Base-by-base conservation (phyloP, 2,888 invertebrate species). In the Melieria omissa region DNA sequence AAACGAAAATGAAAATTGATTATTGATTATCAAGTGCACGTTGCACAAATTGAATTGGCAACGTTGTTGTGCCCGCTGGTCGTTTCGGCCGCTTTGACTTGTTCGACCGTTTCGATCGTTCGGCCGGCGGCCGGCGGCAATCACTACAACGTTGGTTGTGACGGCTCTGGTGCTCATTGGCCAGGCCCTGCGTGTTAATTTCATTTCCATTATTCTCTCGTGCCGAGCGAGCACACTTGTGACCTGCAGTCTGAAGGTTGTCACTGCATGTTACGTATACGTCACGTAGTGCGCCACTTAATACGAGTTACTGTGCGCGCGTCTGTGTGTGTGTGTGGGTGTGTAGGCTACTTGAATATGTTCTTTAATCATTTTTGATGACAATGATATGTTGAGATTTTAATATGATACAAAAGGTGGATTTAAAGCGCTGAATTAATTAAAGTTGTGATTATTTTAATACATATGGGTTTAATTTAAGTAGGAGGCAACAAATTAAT, bases 1-100 rank as follows among this genome's bases (percentile, higher is more conserved):
- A 16, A 62, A 62, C 52, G 63, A 63, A 71, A 72, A 74, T 68
- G 75, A 76, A 78, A 78, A 76, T 75, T 74, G 76, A 74, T 77
- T 77, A 78, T 77, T 77, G 78, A 78, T 75, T 77, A 75, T 72
- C 69, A 60, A 55, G 73, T 29, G 61, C 73, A 41, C 52, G 68
- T 63, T 64, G 74, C 73, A 74, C 73, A 76, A 78, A 78, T 77
- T 76, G 75, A 78, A 78, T 70, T 73, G 70, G 54, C 67, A 67
- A 41, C 12, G 5, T 41, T 44, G 52, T 12, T 29, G 52, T 7
- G 6, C 42, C 10, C 49, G 1, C 41, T 44, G 9, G 14, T 1
- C 44, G 3, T 29, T 29, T 14, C 44, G 6, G 3, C 44, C 16
- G 3, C 44, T 10, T 5, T 3, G 29, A 7, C 58, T 12, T 46